A percentile compares a stretch with the other conserved stretches of the same genome.
Conservation (phyloP, 1,140 invertebrate genomes). For the Drosophila trapezifrons region DNA sequence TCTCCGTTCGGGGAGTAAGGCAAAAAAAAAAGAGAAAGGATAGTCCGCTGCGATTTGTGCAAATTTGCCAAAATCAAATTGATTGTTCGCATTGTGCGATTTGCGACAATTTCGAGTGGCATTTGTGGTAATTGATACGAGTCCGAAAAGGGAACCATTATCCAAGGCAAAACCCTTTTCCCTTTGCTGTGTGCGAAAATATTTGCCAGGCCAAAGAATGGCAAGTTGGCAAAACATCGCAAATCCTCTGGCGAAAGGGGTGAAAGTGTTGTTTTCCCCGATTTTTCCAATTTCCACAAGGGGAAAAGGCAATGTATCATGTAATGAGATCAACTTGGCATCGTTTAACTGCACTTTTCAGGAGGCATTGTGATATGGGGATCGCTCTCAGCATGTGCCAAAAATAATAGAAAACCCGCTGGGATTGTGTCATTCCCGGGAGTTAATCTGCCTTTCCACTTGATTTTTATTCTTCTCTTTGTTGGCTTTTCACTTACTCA, state of each 20-base stretch:
- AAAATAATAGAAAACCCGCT: slow-evolving; percentile 23
- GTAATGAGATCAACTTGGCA: slow-evolving; percentile 54
- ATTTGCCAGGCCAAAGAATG: slow-evolving; percentile 21
- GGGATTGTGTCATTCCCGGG: slow-evolving; percentile 18
- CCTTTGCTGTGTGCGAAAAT: slow-evolving; percentile 24
- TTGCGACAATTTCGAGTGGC: slow-evolving; percentile 56
- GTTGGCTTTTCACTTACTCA: too few relatives aligned
- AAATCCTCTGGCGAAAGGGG: slow-evolving; percentile 26
- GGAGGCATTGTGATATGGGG: slow-evolving; percentile 18
- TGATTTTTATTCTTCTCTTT: slow-evolving; percentile 4
- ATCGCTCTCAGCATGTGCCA: slow-evolving; percentile 26
- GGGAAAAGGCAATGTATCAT: slow-evolving; percentile 10
- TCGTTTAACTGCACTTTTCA: slow-evolving; percentile 25
- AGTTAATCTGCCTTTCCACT: slow-evolving; percentile 21
- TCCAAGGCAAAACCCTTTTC: slow-evolving; percentile 2
- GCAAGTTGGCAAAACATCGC: slow-evolving; percentile 43
- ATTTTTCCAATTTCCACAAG: neutral
- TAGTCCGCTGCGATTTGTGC: slow-evolving; percentile 24
- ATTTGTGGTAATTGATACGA: slow-evolving; percentile 60
- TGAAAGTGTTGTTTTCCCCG: slow-evolving; percentile 31
- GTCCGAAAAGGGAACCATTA: slow-evolving; percentile 3
- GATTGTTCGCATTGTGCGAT: slow-evolving; percentile 54
- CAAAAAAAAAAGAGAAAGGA: neutral
- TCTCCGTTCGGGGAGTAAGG: neutral
- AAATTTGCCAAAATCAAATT: slow-evolving; percentile 61